phyloP scores from a whole-genome alignment of 1,140 invertebrate genomes.

The Danaus melanippus region DNA sequence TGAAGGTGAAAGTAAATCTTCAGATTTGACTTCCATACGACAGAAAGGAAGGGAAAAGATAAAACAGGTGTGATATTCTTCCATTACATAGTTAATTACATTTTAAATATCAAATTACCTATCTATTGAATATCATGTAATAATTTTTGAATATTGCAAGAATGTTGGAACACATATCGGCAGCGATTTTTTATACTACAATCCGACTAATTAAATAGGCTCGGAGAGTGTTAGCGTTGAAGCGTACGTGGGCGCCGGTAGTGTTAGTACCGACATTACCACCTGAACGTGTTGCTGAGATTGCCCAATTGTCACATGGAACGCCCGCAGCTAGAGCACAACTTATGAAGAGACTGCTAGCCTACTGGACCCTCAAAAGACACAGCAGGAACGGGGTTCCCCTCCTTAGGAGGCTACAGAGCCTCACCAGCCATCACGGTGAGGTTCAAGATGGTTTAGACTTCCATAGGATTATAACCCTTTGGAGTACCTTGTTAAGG shows the following conservation, averaged over 20 bases:
- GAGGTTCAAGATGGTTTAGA: slow-evolving; percentile 15
- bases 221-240: slow-evolving; percentile 81
- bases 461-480: too few species aligned
- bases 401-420: slow-evolving; percentile 88
- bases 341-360: slow-evolving; percentile 90
- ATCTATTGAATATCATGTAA: too few species aligned
- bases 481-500: too few species aligned
- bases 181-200: background rate
- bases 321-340: slow-evolving; percentile 77
- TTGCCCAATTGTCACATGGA: slow-evolving; percentile 76
- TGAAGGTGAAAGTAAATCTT: slow-evolving; percentile 50
- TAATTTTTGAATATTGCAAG: too few species aligned
- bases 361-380: slow-evolving; percentile 96
- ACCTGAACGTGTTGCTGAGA: slow-evolving; percentile 88
- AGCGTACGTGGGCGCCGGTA: slow-evolving; percentile 89
- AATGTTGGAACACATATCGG: too few species aligned
- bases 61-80: slow-evolving; percentile 50
- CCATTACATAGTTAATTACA: too few species aligned
- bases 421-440: slow-evolving; percentile 73
- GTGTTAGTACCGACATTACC: slow-evolving; percentile 96
- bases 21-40: slow-evolving; percentile 50
- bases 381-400: slow-evolving; percentile 97
- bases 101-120: too few species aligned
- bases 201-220: slow-evolving; percentile 66
- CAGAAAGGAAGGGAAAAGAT: slow-evolving; percentile 69